phyloP scores from a whole-genome alignment of 2,113 vertebrate genomes.

The Tetraodon nigroviridis region DNA sequence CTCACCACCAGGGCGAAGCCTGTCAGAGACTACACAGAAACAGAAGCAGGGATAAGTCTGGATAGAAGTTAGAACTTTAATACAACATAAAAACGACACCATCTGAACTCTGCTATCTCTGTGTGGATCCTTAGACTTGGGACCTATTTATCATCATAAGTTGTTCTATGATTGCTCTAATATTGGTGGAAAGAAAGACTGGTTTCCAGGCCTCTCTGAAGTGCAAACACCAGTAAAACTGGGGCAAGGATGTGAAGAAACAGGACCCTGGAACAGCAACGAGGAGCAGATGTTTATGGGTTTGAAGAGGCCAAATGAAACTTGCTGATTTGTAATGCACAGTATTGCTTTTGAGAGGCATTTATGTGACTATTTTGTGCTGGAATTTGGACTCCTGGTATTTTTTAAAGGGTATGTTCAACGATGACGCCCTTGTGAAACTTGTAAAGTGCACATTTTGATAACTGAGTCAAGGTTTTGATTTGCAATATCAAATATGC shows the following conservation, averaged over 20 bases:
- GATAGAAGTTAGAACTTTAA: too few species aligned
- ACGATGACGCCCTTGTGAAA: slow-evolving; percentile 9
- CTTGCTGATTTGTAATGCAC: slow-evolving; percentile 29
- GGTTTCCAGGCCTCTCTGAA: slow-evolving; percentile 16
- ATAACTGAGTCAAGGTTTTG: slow-evolving; percentile 40
- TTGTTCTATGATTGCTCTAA: background rate
- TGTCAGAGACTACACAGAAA: slow-evolving; percentile 83
- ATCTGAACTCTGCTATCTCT: too few species aligned
- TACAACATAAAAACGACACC: too few species aligned
- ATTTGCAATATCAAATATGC: slow-evolving; percentile 37
- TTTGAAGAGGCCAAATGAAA: slow-evolving; percentile 32
- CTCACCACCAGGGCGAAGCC: slow-evolving; percentile 94
- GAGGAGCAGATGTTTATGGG: slow-evolving; percentile 39
- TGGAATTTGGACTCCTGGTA: slow-evolving; percentile 5
- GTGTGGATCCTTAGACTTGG: too few species aligned
- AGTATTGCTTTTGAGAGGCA: slow-evolving; percentile 28
- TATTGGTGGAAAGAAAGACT: background rate
- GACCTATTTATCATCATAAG: background rate
- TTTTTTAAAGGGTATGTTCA: slow-evolving; percentile 18
- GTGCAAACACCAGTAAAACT: slow-evolving; percentile 30
- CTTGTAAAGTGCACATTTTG: slow-evolving; percentile 27
- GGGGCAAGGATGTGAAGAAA: slow-evolving; percentile 29
- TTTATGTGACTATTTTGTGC: slow-evolving; percentile 10
- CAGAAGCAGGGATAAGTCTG: slow-evolving; percentile 14
- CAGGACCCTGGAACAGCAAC: slow-evolving; percentile 11